phyloP scores from a whole-genome alignment of 2,797 vertebrate genomes.

The Syncerus caffer region DNA sequence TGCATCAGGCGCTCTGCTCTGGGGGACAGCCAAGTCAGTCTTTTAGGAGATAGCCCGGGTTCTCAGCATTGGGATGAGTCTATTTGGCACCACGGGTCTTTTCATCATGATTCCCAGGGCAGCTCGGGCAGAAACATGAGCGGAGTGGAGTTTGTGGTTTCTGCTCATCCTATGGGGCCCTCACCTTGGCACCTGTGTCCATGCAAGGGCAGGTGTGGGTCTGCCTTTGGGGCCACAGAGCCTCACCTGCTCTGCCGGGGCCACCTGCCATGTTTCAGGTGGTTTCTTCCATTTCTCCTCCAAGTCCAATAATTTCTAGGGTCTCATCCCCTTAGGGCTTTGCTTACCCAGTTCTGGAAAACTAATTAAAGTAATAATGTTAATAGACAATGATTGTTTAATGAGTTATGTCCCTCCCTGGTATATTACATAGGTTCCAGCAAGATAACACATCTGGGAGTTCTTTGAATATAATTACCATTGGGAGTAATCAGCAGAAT shows the following conservation, averaged over 20 bases:
- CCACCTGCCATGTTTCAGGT: background rate
- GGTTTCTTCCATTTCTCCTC: background rate
- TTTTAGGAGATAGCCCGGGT: background rate
- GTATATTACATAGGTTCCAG: constrained; percentile 19
- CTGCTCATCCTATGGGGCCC: background rate
- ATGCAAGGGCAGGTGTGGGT: too few species aligned
- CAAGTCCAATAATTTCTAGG: background rate
- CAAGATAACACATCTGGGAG: constrained; percentile 25
- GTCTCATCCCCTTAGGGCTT: background rate
- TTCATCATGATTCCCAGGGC: background rate
- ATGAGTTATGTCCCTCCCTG: background rate
- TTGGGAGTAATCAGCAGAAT: background rate
- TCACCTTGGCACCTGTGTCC: background rate
- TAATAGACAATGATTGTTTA: constrained; percentile 30
- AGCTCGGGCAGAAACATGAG: background rate
- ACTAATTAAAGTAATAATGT: constrained; percentile 34
- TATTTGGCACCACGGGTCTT: background rate
- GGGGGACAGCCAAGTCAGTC: background rate
- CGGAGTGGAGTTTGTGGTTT: background rate
- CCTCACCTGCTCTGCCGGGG: background rate
- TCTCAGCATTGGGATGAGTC: background rate
- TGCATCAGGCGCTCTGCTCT: background rate
- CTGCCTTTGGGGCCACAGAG: background rate
- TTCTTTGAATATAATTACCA: constrained; percentile 45
- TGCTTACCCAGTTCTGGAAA: constrained; percentile 12